These are phyloP conservation scores for Tringa solitaria DNA, from an alignment of 2,113 vertebrate species.

Conservation along the genomic window DNA sequence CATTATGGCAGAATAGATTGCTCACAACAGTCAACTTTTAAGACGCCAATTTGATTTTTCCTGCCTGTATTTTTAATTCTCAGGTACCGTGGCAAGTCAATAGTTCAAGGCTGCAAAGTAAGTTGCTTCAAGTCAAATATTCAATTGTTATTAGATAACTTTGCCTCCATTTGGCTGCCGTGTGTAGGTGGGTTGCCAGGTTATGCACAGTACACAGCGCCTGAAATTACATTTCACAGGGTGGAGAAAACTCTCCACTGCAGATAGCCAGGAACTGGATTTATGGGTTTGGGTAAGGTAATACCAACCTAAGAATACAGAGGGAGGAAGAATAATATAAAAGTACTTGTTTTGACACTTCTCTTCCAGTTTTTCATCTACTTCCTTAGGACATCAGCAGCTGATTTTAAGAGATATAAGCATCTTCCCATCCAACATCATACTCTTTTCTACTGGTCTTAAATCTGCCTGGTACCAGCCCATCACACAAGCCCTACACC, in stretches of 20 bases:
- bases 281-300: background rate
- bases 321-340: background rate
- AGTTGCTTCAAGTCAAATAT: background rate
- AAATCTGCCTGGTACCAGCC: background rate
- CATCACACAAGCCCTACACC: background rate
- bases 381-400: background rate
- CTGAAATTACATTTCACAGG: background rate
- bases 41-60: background rate
- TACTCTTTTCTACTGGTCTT: background rate
- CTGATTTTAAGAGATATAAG: background rate
- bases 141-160: slow-evolving; percentile 12
- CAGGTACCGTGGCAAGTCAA: background rate
- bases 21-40: background rate
- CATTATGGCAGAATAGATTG: accelerated
- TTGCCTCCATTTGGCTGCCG: background rate
- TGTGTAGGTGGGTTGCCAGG: slow-evolving; percentile 13
- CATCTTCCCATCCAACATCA: accelerated
- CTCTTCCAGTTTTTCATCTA: background rate
- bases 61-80: background rate
- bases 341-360: background rate
- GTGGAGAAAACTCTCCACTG: background rate
- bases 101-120: background rate
- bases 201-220: background rate
- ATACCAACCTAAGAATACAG: background rate
- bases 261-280: background rate